A percentile compares a stretch with the other conserved stretches of the same genome.
These are phyloP conservation scores for Drosophila anomalata DNA, from an alignment of 2,888 invertebrate genomes.

Conservation along the genomic window DNA sequence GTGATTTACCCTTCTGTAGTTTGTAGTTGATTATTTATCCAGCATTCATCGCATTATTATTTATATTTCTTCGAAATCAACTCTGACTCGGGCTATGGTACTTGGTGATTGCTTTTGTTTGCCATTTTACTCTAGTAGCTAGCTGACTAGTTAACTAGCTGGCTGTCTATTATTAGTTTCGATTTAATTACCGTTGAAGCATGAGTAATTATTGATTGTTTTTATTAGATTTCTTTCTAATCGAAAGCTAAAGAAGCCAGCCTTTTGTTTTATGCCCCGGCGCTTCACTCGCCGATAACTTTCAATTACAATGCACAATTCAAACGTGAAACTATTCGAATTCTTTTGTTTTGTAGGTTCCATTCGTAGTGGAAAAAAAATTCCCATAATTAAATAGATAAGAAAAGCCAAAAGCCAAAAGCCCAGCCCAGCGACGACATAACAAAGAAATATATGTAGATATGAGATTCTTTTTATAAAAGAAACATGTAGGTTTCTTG, in stretches of 20 bases:
- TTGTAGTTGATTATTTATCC: too few species aligned
- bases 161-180: constrained; percentile 57
- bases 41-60: constrained; percentile 6
- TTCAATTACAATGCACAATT: background rate
- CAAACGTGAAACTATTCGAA: background rate
- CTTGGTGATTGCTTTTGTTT: constrained; percentile 16
- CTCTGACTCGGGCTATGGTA: constrained; percentile 17
- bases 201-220: constrained; percentile 47
- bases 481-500: too few species aligned
- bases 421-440: background rate
- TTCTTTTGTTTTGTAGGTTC: background rate
- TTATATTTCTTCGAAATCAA: constrained; percentile 40
- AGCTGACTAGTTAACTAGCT: constrained; percentile 3
- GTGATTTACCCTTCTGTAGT: constrained; percentile 20
- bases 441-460: background rate
- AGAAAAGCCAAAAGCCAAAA: background rate
- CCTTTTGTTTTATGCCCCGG: constrained; percentile 17
- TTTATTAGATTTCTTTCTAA: constrained; percentile 10
- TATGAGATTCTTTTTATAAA: background rate
- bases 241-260: constrained; percentile 22
- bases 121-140: constrained; percentile 39
- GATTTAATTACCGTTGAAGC: constrained; percentile 56
- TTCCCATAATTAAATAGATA: constrained; percentile 3
- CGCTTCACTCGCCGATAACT: constrained; percentile 10
- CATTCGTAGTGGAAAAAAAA: background rate